Evolutionary conservation across 2,113 vertebrate genomes (phyloP).

Genomic region (Strigops habroptila): DNA sequence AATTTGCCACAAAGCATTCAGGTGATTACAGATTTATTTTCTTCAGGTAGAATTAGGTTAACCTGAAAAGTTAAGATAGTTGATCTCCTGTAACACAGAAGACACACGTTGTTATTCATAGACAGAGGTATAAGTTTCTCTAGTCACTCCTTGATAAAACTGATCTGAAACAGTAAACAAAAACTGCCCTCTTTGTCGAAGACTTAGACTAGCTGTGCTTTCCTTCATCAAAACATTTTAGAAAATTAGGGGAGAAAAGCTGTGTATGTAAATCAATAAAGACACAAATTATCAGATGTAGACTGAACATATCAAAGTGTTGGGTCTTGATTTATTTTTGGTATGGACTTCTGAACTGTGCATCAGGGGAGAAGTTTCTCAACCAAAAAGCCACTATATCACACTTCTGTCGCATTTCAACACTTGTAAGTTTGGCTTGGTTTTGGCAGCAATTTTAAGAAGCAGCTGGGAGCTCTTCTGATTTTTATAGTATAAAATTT

Average conservation of each 20-base stretch:
- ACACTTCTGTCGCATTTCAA: not conserved
- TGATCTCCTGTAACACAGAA: not conserved
- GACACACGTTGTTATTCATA: not conserved
- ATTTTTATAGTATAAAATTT: not conserved
- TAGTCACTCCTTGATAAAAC: not conserved
- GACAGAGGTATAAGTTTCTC: not conserved
- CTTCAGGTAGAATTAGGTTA: not conserved
- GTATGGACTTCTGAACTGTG: not conserved
- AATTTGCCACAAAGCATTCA: not conserved
- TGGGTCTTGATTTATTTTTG: not conserved
- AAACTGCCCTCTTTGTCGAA: not conserved
- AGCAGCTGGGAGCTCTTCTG: not conserved
- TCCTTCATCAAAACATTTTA: not conserved
- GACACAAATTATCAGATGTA: not conserved
- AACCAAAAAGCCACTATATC: not conserved
- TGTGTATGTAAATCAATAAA: not conserved
- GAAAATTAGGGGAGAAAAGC: accelerated
- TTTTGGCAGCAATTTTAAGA: not conserved
- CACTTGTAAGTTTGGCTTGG: not conserved
- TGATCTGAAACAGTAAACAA: not conserved
- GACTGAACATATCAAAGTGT: not conserved
- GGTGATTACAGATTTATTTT: not conserved
- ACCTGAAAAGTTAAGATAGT: not conserved
- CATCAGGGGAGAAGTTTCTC: not conserved
- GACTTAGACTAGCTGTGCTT: not conserved